phyloP scores from a whole-genome alignment of 2,888 invertebrate genomes.

The Plemyria rubiginata region DNA sequence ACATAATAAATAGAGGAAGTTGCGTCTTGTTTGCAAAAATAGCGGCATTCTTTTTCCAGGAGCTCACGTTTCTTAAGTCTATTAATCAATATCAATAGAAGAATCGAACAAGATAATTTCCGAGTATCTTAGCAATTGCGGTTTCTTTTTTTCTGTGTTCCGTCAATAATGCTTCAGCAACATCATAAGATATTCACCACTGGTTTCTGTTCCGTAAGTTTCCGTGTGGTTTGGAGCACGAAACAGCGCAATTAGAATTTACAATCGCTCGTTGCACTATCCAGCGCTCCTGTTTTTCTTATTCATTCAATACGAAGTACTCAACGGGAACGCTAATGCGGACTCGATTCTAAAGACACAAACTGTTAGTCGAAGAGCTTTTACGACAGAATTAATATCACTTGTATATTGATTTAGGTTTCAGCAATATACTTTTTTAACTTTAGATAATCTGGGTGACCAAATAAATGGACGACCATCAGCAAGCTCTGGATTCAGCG shows the following conservation, averaged over 20 bases:
- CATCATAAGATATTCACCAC: background rate
- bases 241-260: slow-evolving; percentile 56
- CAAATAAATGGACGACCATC: too few relatives aligned
- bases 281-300: slow-evolving; percentile 31
- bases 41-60: background rate
- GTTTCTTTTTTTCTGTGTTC: background rate
- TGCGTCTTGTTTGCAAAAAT: too few relatives aligned
- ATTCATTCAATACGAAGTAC: slow-evolving; percentile 31
- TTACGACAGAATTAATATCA: background rate
- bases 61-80: background rate
- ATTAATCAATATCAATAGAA: background rate
- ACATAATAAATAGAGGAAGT: too few relatives aligned
- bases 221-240: slow-evolving; percentile 49
- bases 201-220: slow-evolving; percentile 33
- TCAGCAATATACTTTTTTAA: background rate
- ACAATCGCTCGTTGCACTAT: slow-evolving; percentile 45
- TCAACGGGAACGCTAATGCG: slow-evolving; percentile 4
- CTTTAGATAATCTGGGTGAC: background rate
- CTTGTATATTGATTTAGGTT: background rate
- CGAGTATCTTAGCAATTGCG: background rate
- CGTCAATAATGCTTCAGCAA: background rate
- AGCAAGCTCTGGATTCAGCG: too few relatives aligned
- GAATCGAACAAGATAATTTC: background rate
- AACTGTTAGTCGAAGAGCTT: background rate
- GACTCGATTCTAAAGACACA: slow-evolving; percentile 7